phyloP scores from a whole-genome alignment of 2,113 vertebrate species.

The Lepus europaeus region DNA sequence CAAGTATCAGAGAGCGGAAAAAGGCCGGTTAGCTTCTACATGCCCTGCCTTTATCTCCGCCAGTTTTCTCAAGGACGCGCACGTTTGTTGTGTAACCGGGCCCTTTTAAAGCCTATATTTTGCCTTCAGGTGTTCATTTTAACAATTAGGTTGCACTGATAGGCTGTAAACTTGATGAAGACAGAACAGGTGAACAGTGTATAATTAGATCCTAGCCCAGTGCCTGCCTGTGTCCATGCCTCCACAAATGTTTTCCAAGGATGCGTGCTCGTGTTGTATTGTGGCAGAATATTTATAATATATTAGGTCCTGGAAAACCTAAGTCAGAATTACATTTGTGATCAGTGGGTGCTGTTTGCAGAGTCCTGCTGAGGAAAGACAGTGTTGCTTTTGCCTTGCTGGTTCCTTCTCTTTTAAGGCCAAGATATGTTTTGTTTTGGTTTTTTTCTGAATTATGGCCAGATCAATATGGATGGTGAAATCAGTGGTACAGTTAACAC shows the following conservation, averaged over 20 bases:
- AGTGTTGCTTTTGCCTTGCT: not conserved
- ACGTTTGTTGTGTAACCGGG: not conserved
- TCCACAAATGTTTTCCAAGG: not conserved
- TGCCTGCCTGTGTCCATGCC: not conserved
- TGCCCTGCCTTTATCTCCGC: not conserved
- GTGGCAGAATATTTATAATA: not conserved
- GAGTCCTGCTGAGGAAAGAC: not conserved
- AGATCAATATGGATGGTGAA: not conserved
- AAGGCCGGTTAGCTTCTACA: not conserved
- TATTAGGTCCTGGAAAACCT: not conserved
- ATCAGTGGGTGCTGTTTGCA: conserved; percentile 21
- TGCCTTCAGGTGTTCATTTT: conserved; percentile 22
- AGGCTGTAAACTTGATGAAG: not conserved
- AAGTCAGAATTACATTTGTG: not conserved
- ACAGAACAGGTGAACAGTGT: conserved; percentile 36
- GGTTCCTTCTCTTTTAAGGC: not conserved
- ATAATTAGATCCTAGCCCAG: not conserved
- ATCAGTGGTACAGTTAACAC: not conserved
- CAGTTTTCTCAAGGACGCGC: not conserved
- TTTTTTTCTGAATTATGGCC: conserved; percentile 2
- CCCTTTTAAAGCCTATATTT: not conserved
- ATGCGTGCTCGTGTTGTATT: not conserved
- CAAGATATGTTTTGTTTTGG: not conserved
- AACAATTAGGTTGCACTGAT: conserved; percentile 37
- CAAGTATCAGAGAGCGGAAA: not conserved